A percentile compares a stretch with the other conserved stretches of the same genome.
Evolutionary conservation across 2,113 vertebrate genomes (phyloP).

Genomic region (Philantomba maxwellii): DNA sequence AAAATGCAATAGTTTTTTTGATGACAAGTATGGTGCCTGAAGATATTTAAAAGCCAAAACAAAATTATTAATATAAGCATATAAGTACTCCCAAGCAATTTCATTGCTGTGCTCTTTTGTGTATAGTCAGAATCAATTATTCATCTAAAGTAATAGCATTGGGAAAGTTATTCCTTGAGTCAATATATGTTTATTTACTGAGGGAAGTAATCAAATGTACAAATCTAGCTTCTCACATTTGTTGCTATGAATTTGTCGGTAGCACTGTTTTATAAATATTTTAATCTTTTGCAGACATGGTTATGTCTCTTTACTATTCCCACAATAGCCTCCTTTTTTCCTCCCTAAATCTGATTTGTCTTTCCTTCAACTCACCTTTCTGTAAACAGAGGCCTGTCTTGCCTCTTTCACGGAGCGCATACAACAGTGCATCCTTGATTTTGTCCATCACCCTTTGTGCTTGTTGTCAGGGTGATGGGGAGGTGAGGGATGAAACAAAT

Average conservation of each 20-base stretch:
- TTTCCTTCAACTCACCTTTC: background rate
- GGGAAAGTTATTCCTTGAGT: background rate
- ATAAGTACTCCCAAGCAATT: background rate
- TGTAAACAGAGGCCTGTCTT: background rate
- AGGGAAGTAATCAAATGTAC: background rate
- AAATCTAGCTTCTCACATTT: background rate
- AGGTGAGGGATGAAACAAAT: background rate
- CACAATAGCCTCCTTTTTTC: background rate
- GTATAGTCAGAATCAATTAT: background rate
- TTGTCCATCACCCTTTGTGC: background rate
- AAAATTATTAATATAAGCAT: background rate
- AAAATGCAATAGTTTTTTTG: background rate
- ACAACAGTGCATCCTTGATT: background rate
- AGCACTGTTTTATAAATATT: background rate
- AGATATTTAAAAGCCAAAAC: background rate
- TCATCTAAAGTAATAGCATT: background rate
- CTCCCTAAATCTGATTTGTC: background rate
- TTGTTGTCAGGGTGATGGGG: background rate
- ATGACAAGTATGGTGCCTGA: background rate
- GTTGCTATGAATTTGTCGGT: background rate
- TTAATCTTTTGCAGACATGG: background rate
- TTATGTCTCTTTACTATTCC: background rate
- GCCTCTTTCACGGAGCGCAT: background rate
- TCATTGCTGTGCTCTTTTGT: background rate
- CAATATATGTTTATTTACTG: background rate